phyloP scores from a whole-genome alignment of 2,797 vertebrate species.

The Sitta carolinensis region DNA sequence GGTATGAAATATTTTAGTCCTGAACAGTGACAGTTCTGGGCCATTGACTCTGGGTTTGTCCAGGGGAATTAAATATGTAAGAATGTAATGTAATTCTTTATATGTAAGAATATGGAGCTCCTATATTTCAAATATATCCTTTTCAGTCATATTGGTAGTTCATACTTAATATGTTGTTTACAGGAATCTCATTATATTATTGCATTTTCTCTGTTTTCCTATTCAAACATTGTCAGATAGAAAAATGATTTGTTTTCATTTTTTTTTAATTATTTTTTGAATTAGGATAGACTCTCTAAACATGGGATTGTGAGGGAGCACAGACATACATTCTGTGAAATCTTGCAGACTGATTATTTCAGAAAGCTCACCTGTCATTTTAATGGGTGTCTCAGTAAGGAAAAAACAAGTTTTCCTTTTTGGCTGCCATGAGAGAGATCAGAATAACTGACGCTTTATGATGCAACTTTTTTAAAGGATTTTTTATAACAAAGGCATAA shows the following conservation, averaged over 20 bases:
- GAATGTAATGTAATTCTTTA: too few relatives aligned
- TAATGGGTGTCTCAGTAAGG: not conserved
- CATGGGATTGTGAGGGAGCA: not conserved
- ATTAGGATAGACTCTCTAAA: not conserved
- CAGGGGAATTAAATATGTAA: not conserved
- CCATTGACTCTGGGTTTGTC: not conserved
- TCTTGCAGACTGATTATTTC: not conserved
- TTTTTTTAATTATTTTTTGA: not conserved
- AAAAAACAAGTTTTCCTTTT: not conserved
- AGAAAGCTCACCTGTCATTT: conserved; percentile 11
- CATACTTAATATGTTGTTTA: not conserved
- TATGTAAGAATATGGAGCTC: not conserved
- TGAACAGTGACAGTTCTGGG: not conserved
- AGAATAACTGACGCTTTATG: not conserved
- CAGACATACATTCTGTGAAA: not conserved
- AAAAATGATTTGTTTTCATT: not conserved
- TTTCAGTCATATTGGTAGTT: not conserved
- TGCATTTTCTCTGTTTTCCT: not conserved
- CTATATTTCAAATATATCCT: not conserved
- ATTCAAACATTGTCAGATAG: not conserved
- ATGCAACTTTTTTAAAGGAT: not conserved
- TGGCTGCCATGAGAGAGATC: not conserved
- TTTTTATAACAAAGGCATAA: not conserved
- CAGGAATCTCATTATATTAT: not conserved
- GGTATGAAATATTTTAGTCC: not conserved